Percentiles rank a stretch among this genome's conserved stretches.
These are phyloP conservation scores for Rhodinocichla rosea DNA, from an alignment of 2,113 vertebrate species.

Conservation along the genomic window DNA sequence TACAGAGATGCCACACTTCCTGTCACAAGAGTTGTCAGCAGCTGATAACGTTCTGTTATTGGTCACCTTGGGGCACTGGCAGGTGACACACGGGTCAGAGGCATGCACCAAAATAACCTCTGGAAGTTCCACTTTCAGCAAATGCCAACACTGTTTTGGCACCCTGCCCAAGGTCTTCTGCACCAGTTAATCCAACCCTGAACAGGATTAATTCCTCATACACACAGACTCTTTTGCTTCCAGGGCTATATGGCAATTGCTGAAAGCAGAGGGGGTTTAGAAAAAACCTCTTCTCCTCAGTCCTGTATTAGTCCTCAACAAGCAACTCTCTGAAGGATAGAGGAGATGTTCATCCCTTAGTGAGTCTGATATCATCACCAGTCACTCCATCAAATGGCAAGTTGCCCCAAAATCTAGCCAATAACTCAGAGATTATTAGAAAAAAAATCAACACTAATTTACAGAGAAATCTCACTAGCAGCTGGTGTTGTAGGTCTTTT, in stretches of 20 bases:
- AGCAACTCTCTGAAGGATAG: background rate
- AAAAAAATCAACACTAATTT: background rate
- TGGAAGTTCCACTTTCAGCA: slow-evolving; percentile 19
- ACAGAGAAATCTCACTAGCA: background rate
- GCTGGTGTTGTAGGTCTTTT: background rate
- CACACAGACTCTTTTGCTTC: background rate
- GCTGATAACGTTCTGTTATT: rapidly evolving
- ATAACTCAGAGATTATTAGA: background rate
- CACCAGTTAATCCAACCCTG: slow-evolving; percentile 35
- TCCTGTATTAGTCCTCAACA: background rate
- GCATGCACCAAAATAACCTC: background rate
- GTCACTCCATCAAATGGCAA: background rate
- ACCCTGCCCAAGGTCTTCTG: slow-evolving; percentile 34
- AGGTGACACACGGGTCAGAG: background rate
- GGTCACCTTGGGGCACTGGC: background rate
- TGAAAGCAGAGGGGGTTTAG: background rate
- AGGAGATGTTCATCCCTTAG: background rate
- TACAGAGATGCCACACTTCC: background rate
- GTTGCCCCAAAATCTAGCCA: background rate
- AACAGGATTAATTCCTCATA: slow-evolving; percentile 3
- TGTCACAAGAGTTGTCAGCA: background rate
- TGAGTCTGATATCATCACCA: background rate
- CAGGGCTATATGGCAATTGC: background rate
- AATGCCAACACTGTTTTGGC: slow-evolving; percentile 36
- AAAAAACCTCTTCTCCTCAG: background rate